A percentile compares a stretch with the other conserved stretches of the same genome.
phyloP scores from a whole-genome alignment of 2,797 vertebrate species.

The Danio jaintianensis region DNA sequence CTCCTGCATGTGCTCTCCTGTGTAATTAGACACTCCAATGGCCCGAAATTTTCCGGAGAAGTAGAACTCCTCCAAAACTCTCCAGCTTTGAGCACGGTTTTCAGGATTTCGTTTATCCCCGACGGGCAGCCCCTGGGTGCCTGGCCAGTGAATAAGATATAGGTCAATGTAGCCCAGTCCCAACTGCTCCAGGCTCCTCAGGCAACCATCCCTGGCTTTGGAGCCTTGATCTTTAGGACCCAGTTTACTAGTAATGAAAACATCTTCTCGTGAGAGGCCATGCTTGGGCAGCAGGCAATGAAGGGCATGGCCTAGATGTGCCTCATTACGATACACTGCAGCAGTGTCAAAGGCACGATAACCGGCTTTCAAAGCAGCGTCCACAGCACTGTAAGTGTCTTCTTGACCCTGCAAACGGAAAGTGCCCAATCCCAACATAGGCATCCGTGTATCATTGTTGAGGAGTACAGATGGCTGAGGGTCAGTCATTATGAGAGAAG shows the following conservation, averaged over 20 bases:
- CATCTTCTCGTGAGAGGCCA: constrained; percentile 73
- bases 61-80: constrained; percentile 78
- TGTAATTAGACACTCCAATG: constrained; percentile 87
- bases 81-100: constrained; percentile 81
- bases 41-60: constrained; percentile 75
- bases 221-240: constrained; percentile 80
- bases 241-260: constrained; percentile 86
- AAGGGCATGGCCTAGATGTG: constrained; percentile 75
- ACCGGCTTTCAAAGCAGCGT: constrained; percentile 79
- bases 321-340: constrained; percentile 82
- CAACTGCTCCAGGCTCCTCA: constrained; percentile 77
- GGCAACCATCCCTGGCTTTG: constrained; percentile 72
- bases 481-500: constrained; percentile 55
- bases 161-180: constrained; percentile 84
- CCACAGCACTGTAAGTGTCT: constrained; percentile 69
- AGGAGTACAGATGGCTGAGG: constrained; percentile 64
- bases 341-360: constrained; percentile 86
- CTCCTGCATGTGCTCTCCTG: constrained; percentile 75
- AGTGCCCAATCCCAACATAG: constrained; percentile 83
- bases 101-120: constrained; percentile 74
- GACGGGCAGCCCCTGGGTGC: constrained; percentile 76
- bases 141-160: constrained; percentile 87
- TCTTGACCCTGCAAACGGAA: constrained; percentile 75
- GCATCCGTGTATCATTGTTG: constrained; percentile 79
- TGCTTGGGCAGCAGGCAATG: constrained; percentile 78